Evolutionary conservation across 2,113 vertebrate species (phyloP).

Genomic region (Rhynchopsitta pachyrhyncha): DNA sequence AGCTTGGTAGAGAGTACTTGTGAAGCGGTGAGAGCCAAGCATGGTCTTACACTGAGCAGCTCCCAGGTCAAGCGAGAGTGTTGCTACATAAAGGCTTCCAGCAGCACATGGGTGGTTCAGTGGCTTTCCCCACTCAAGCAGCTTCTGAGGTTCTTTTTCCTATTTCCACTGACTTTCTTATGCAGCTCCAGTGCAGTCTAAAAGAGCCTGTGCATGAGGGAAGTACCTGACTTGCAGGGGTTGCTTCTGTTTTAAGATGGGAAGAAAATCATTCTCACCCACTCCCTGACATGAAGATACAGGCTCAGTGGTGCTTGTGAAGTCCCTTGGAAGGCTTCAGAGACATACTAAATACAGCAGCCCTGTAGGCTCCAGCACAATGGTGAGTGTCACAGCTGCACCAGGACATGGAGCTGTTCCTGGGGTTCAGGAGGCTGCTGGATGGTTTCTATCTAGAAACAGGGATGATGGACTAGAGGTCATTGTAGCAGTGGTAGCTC

Average conservation of each 20-base stretch:
- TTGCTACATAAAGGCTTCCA: background rate
- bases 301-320: background rate
- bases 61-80: background rate
- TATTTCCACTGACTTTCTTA: background rate
- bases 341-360: background rate
- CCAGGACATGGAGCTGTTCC: fast-evolving
- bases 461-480: background rate
- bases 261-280: background rate
- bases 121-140: background rate
- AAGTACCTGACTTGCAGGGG: background rate
- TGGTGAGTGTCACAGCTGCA: fast-evolving
- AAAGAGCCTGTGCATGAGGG: background rate
- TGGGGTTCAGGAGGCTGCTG: background rate
- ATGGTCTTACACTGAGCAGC: background rate
- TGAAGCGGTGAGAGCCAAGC: background rate
- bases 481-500: background rate
- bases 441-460: background rate
- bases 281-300: background rate
- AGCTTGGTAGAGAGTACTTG: fast-evolving
- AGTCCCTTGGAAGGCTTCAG: background rate
- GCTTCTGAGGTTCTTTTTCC: background rate
- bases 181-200: fast-evolving
- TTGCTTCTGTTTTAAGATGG: background rate
- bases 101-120: fast-evolving
- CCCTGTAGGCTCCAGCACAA: background rate